phyloP scores from a whole-genome alignment of 2,113 vertebrate genomes.

The Lepidothrix coronata region DNA sequence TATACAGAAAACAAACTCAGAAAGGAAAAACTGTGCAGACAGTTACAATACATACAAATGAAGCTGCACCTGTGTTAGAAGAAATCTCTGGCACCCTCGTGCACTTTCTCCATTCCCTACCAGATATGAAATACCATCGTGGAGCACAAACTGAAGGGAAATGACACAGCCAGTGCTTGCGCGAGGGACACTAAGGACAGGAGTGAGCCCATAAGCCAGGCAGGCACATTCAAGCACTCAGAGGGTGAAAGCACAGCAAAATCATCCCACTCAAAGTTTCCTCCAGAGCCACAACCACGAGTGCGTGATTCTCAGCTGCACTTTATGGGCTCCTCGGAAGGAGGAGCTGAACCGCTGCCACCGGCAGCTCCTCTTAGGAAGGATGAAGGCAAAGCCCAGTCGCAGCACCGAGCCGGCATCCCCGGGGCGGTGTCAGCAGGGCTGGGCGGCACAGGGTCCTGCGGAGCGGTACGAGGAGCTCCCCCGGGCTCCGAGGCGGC shows the following conservation, averaged over 20 bases:
- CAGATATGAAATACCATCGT: fast-evolving
- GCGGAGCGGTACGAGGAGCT: too few relatives aligned
- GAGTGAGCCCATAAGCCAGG: not conserved
- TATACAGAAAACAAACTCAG: fast-evolving
- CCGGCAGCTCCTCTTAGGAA: not conserved
- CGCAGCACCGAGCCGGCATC: not conserved
- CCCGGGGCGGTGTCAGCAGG: not conserved
- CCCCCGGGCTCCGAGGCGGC: fast-evolving
- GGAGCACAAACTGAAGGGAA: not conserved
- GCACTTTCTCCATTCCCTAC: not conserved
- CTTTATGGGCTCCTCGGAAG: not conserved
- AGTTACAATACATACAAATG: not conserved
- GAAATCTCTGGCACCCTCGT: not conserved
- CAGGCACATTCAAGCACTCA: not conserved
- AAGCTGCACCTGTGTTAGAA: not conserved
- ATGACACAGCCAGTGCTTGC: not conserved
- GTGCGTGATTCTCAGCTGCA: not conserved
- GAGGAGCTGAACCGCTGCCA: not conserved
- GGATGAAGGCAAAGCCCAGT: not conserved
- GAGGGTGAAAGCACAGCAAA: not conserved
- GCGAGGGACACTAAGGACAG: not conserved
- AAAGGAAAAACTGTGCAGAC: not conserved
- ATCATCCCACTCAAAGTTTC: not conserved
- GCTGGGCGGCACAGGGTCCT: not conserved
- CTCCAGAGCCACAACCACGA: not conserved